Conservation (phyloP, 2,888 invertebrate species). For the Pyrgus malvae region DNA sequence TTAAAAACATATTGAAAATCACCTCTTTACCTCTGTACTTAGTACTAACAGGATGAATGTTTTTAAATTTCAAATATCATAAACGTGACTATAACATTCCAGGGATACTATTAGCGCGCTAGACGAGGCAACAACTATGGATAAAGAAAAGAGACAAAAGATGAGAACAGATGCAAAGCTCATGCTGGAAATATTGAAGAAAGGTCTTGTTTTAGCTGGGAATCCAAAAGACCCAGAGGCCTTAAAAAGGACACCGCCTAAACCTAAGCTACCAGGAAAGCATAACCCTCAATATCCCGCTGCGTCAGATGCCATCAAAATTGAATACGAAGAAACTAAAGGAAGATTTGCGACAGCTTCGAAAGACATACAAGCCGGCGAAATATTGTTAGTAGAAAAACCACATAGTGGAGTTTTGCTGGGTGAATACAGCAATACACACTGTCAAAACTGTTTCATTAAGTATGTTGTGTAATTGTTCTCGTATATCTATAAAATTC, state of each 20-base stretch:
- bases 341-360: constrained; percentile 89
- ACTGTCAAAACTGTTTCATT: constrained; percentile 87
- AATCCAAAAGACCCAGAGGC: constrained; percentile 63
- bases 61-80: no score
- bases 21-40: no score
- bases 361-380: constrained; percentile 86
- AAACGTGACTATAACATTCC: constrained; percentile 33
- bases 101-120: constrained; percentile 85
- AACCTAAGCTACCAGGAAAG: constrained; percentile 68
- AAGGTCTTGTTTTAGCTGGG: constrained; percentile 78
- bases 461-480: no score
- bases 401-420: constrained; percentile 88
- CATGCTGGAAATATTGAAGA: constrained; percentile 86
- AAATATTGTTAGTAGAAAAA: constrained; percentile 86
- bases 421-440: constrained; percentile 84
- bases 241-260: constrained; percentile 57
- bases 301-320: constrained; percentile 84
- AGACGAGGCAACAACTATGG: constrained; percentile 83
- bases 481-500: no score
- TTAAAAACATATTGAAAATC: no score
- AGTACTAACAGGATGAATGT: no score
- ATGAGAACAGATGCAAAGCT: constrained; percentile 85
- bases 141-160: constrained; percentile 83
- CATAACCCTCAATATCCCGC: constrained; percentile 74
- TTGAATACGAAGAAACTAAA: constrained; percentile 82